Evolutionary conservation across 1,140 invertebrate species (phyloP), one percentile per base, ranked within the genome.

Genomic region (Drosophila guanche): DNA sequence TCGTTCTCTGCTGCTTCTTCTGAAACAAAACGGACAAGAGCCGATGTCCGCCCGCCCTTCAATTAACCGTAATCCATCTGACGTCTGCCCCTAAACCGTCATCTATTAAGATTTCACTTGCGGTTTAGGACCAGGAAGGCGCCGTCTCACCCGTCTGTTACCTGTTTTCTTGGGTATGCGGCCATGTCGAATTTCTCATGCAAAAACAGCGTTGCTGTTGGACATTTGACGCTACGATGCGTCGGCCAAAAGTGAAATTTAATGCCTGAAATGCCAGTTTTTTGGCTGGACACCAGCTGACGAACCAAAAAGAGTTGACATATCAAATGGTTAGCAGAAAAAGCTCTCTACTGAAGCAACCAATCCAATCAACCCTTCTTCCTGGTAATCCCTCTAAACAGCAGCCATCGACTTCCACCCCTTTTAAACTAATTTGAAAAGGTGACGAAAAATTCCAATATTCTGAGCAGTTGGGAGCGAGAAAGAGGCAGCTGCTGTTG

Each of bases 171-270:
- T 56, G 46, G 46, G 25, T 76, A 61, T 59, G 68, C 33, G 10
- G 4, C 10, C 33, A 37, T 12, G 10, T 12, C 33, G 12, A 37
- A 37, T 12, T 37, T 37, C 33, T 12, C 33, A 76, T 63, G 52
- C 58, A 50, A 71, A 70, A 47, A 37, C 20, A 37, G 14, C 20
- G 53, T 55, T 55, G 33, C 4, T 12, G 10, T 12, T 37, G 33
- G 33, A 37, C 33, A 37, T 37, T 43, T 55, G 40, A 20, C 40
- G 40, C 14, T 46, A 25, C 50, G 33, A 50, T 29, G 25, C 40
- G 27, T 10, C 46, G 33, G 62, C 16, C 55, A 33, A 55, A 70
- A 75, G 81, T 81, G 81, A 85, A 85, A 85, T 60, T 77, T 57
- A 79, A 85, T 60, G 65, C 66, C 43, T 20, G 45, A 55, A 67